Base-by-base conservation (phyloP, 2,113 vertebrate genomes). In the Piprites chloris region DNA sequence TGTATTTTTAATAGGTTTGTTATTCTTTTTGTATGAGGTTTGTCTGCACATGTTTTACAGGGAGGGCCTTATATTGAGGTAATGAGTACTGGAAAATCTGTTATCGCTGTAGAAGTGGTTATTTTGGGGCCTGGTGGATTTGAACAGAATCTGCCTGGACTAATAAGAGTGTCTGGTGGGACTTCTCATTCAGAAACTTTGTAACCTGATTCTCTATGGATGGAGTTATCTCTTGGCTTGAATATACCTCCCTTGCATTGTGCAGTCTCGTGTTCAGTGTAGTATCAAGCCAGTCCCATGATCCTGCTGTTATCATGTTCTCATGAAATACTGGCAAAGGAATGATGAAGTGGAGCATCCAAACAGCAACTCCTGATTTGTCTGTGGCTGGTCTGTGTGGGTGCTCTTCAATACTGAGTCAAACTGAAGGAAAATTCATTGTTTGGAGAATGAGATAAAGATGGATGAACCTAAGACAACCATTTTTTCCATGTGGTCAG, bases 381-480 rank as follows among this genome's bases (percentile, higher is more conserved):
- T 56, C 41, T 56, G n/a, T 58, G 61, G 14, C 32, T 1, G 0
- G 23, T 13, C 30, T 8, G 0, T 28, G 53, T 46, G 47, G 42
- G 16, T 68, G 27, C 49, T 42, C 42, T 53, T 67, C 37, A 26
- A 26, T 77, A 41, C 7, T 63, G 42, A 89, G 77, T n/a, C 52
- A 73, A 71, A 33, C 23, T 28, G 27, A 76, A 76, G 33, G 46
- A 85, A 61, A 28, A 35, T 24, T 24, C 42, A 44, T 12, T 53
- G 14, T 79, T 30, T 82, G 76, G 53, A 87, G 71, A 39, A 82
- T 47, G 35, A 39, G 23, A 11, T 44, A 17, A 77, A 77, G 58
- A 24, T 35, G 56, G 47, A 56, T 61, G 30, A 61, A 53, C 50
- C 16, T 15, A n/a, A 66, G 44, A 22, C 15, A 32, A 5, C 0